These are phyloP conservation scores for Kryptolebias ocellatus DNA, from an alignment of 2,797 vertebrate genomes.

Conservation along the genomic window DNA sequence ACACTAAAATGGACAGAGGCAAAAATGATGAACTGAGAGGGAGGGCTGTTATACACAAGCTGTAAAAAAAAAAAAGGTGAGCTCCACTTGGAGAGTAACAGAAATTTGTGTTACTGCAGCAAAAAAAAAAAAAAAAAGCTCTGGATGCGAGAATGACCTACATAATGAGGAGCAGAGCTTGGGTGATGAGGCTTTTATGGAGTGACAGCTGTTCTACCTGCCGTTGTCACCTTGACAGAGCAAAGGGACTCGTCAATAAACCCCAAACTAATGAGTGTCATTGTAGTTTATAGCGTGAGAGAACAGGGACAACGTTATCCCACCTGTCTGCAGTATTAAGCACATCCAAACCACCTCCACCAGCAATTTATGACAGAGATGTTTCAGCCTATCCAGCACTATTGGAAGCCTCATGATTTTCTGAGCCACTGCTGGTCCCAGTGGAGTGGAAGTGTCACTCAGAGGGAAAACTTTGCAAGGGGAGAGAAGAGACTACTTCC, in stretches of 20 bases:
- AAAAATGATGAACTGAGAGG: constrained; percentile 5
- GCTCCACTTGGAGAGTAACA: constrained; percentile 33
- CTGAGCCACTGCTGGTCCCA: constrained; percentile 55
- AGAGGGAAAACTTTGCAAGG: constrained; percentile 61
- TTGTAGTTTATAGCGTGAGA: constrained; percentile 68
- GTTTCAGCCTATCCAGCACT: constrained; percentile 70
- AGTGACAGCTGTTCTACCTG: constrained; percentile 80
- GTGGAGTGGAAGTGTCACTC: constrained; percentile 68
- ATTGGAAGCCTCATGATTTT: constrained; percentile 57
- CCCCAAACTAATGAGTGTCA: constrained; percentile 69
- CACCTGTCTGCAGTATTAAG: constrained; percentile 61
- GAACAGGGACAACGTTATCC: constrained; percentile 53
- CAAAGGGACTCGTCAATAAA: constrained; percentile 74
- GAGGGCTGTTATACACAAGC: constrained; percentile 21
- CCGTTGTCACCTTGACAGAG: constrained; percentile 73
- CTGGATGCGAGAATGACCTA: constrained; percentile 68
- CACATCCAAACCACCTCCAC: constrained; percentile 40
- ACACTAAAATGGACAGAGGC: constrained; percentile 52
- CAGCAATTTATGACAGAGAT: constrained; percentile 61
- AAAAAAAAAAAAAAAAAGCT: constrained; percentile 26
- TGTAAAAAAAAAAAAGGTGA: constrained; percentile 46
- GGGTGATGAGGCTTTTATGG: constrained; percentile 75
- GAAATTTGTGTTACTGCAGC: constrained; percentile 39
- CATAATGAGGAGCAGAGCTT: constrained; percentile 68
- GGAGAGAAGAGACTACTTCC: constrained; percentile 45